Base-by-base conservation (phyloP, 2,888 invertebrate genomes). In the Latrodectus hesperus region DNA sequence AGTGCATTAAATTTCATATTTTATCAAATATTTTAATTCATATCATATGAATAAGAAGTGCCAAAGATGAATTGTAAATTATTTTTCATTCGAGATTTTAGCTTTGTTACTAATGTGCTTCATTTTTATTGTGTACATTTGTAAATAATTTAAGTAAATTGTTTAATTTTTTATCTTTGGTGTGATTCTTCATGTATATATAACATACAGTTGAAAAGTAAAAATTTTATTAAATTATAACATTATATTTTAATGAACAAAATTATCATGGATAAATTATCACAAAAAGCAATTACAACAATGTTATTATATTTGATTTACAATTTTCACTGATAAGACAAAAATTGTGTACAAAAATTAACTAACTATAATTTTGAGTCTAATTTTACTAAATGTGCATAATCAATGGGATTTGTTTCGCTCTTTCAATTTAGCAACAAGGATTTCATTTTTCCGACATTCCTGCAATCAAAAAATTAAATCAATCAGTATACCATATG, bases 381-480 rank as follows among this genome's bases (percentile, higher is more conserved):
- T 53, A 14, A 68, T 73, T 49, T 70, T 4, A 9, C 11, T 82
- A 55, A 76, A 26, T 70, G 16, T 22, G 9, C 67, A n/a, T 68
- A 55, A 73, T 60, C 72, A 81, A 67, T 71, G 80, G 76, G 81
- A 76, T 73, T 73, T 81, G 64, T 73, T 82, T 51, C 84, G 84
- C 22, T 89, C 89, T 73, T 89, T 89, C 17, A 89, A 67, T 67
- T 89, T 89, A 16, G 86, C 64, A 11, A 86, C 86, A 49, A 89
- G 65, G 55, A 83, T 79, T 83, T 89, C 89, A 83, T 89, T 89
- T 67, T 89, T 89, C 4, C 89, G 60, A 55, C 89, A 89, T 80
- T 89, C 89, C 89, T 89, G 55, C 10, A 80, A 60, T 60, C 60
- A 60, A 60, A 60, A 6, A 60, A 60, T 60, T 10, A 60, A 60